These are phyloP conservation scores for Delichon dasypus DNA, from an alignment of 2,797 vertebrate genomes.

Conservation along the genomic window DNA sequence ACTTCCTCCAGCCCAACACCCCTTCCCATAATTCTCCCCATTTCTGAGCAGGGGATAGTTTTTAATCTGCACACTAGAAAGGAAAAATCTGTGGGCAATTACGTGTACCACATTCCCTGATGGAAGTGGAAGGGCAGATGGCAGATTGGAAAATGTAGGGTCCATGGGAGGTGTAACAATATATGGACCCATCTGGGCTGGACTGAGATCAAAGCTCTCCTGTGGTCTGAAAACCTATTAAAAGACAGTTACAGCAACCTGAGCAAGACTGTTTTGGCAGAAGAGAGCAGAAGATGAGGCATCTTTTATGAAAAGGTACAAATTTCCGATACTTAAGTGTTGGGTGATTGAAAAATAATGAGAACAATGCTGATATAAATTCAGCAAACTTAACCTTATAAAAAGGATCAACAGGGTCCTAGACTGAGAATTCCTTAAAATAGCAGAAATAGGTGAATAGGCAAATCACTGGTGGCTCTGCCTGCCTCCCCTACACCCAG, in stretches of 20 bases:
- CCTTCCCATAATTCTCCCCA: not conserved
- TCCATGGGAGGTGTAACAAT: slow-evolving; percentile 42
- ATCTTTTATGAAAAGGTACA: slow-evolving; percentile 15
- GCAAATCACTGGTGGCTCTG: not conserved
- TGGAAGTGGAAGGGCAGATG: slow-evolving; percentile 52
- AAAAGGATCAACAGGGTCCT: not conserved
- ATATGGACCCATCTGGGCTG: slow-evolving; percentile 52
- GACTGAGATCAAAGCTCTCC: slow-evolving; percentile 36
- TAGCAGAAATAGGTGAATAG: not conserved
- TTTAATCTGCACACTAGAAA: not conserved
- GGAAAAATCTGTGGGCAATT: not conserved
- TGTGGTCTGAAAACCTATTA: slow-evolving; percentile 3
- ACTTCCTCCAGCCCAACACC: rapidly evolving
- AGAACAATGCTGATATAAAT: not conserved
- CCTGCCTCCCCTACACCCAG: not conserved
- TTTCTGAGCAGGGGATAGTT: not conserved
- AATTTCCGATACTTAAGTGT: not conserved
- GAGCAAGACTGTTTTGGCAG: slow-evolving; percentile 3
- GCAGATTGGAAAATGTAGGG: slow-evolving; percentile 5
- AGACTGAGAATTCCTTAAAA: not conserved
- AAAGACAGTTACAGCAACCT: slow-evolving; percentile 19
- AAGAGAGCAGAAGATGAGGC: not conserved
- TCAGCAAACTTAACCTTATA: not conserved
- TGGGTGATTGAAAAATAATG: slow-evolving; percentile 29
- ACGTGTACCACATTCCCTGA: not conserved